A percentile compares a stretch with the other conserved stretches of the same genome.
Evolutionary conservation across 2,113 vertebrate genomes (phyloP).

Genomic region (Pogonocichla stellata): DNA sequence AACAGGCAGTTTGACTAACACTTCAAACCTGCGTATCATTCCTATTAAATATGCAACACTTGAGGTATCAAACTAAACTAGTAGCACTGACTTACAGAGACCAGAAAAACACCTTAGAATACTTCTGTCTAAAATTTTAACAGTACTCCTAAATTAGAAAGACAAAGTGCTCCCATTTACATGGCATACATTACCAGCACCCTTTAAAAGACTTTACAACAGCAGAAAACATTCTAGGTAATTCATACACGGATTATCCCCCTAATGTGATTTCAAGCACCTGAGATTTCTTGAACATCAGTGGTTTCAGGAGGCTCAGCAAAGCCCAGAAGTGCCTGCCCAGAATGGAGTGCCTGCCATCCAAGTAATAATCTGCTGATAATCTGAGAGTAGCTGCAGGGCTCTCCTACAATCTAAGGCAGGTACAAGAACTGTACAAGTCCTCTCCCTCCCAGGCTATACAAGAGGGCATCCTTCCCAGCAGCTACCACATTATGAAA

Average conservation of each 20-base stretch:
- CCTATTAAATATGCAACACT: not conserved
- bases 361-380: not conserved
- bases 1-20: not conserved
- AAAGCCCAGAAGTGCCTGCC: conserved; percentile 17
- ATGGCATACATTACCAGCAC: not conserved
- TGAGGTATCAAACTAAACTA: not conserved
- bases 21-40: not conserved
- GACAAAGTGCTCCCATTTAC: not conserved
- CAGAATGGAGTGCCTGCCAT: not conserved
- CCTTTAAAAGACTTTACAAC: not conserved
- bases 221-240: not conserved
- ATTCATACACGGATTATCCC: not conserved
- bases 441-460: conserved; percentile 42
- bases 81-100: not conserved
- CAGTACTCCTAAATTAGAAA: not conserved
- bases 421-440: conserved; percentile 74
- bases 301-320: not conserved
- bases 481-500: conserved; percentile 77
- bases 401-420: conserved; percentile 55
- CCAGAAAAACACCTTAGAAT: not conserved
- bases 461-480: conserved; percentile 74
- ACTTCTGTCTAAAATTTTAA: not conserved
- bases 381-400: not conserved
- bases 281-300: not conserved
- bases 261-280: not conserved